These are phyloP conservation scores for Drosophila mulleri DNA, from an alignment of 2,888 invertebrate genomes.

Conservation along the genomic window DNA sequence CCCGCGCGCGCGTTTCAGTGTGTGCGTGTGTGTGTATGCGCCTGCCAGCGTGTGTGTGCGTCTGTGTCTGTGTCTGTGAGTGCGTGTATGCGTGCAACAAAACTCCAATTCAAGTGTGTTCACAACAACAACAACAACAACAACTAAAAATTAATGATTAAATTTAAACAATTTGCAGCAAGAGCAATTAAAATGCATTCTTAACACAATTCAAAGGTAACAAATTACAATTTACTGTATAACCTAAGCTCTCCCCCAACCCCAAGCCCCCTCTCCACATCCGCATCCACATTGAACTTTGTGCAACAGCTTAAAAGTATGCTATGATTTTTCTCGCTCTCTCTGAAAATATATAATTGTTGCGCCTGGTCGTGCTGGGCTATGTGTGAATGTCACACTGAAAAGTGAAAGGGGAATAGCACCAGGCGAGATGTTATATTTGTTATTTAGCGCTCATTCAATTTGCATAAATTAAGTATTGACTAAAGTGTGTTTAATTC, in stretches of 20 bases:
- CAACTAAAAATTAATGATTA: conserved; percentile 35
- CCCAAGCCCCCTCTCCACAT: not conserved
- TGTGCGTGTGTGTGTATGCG: conserved; percentile 38
- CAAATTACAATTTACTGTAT: conserved; percentile 15
- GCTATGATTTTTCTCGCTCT: conserved; percentile 47
- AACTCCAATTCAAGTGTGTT: conserved; percentile 64
- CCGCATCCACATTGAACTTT: conserved; percentile 5
- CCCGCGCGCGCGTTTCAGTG: conserved; percentile 48
- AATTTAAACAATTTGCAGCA: conserved; percentile 48
- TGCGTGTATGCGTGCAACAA: conserved; percentile 32
- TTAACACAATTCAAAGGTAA: conserved; percentile 56
- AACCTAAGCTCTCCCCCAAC: not conserved
- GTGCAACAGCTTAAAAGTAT: conserved; percentile 74
- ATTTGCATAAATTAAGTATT: not conserved
- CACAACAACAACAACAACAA: conserved; percentile 49
- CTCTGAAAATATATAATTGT: conserved; percentile 32
- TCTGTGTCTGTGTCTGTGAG: conserved; percentile 10
- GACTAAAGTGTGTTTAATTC: conserved; percentile 1
- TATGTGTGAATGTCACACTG: not conserved
- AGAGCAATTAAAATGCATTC: conserved; percentile 35
- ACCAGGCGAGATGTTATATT: not conserved
- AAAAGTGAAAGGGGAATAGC: not conserved
- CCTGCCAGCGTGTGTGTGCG: conserved; percentile 25
- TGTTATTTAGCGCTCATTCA: not conserved
- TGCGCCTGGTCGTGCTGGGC: conserved; percentile 25